Conservation (phyloP, 2,888 invertebrate species). For the Laothoe populi region DNA sequence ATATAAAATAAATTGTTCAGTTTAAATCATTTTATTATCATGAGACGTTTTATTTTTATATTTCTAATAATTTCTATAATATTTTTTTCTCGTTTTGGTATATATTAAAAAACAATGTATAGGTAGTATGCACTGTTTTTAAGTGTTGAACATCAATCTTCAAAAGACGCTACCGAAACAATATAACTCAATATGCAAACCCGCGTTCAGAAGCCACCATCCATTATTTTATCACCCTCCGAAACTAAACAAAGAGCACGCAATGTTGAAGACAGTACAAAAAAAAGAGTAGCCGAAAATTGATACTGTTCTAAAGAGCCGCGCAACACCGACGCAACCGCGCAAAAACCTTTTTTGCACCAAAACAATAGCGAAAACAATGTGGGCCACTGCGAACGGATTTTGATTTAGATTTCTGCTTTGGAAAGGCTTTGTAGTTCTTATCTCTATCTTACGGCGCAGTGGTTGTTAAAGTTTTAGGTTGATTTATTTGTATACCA, state of each 20-base stretch:
- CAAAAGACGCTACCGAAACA: not conserved
- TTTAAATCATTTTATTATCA: no score
- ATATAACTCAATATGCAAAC: not conserved
- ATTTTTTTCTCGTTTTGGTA: no score
- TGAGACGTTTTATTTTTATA: no score
- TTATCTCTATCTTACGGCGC: constrained; percentile 57
- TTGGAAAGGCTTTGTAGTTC: constrained; percentile 41
- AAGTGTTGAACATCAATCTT: no score
- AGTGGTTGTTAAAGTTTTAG: constrained; percentile 28
- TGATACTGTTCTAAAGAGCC: constrained; percentile 26
- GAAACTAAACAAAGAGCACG: constrained; percentile 11
- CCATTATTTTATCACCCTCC: constrained; percentile 18
- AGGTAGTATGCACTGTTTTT: not conserved
- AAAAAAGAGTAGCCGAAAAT: constrained; percentile 27
- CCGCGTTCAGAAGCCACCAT: constrained; percentile 2
- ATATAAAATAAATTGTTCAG: no score
- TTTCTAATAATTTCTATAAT: no score
- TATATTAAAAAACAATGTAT: not conserved
- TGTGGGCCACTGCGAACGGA: constrained; percentile 26
- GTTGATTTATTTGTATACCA: not conserved
- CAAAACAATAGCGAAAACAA: constrained; percentile 41
- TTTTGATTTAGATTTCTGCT: constrained; percentile 22
- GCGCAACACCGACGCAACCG: constrained; percentile 15
- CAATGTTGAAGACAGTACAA: not conserved
- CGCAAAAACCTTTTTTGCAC: constrained; percentile 27